phyloP scores from a whole-genome alignment of 2,113 vertebrate species.

The Leptobrachium ailaonicum region DNA sequence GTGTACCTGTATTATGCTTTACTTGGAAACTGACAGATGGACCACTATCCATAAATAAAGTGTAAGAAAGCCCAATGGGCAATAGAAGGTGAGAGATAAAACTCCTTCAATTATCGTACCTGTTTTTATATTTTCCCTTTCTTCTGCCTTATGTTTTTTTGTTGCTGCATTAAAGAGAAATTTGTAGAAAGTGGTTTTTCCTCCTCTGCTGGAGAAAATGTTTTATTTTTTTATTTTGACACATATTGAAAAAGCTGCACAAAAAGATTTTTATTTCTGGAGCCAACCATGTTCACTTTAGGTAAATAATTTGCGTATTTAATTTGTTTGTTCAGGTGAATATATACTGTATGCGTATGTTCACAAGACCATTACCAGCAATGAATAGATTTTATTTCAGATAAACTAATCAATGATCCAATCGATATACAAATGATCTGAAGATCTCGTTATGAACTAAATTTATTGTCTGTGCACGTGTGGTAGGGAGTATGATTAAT shows the following conservation, averaged over 20 bases:
- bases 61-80: conserved; percentile 48
- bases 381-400: no score
- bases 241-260: not conserved
- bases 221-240: not conserved
- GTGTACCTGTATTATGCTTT: conserved; percentile 57
- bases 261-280: not conserved
- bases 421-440: no score
- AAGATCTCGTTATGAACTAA: no score
- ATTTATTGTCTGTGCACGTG: no score
- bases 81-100: conserved; percentile 13
- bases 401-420: no score
- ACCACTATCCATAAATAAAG: conserved; percentile 60
- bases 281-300: no score
- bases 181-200: not conserved
- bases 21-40: conserved; percentile 65
- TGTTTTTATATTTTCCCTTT: conserved; percentile 51
- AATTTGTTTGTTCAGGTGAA: no score
- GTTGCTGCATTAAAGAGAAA: not conserved
- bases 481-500: no score
- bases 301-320: no score
- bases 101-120: conserved; percentile 53
- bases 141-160: not conserved
- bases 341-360: no score
- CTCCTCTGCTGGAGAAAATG: not conserved
- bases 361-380: no score